phyloP scores from a whole-genome alignment of 2,888 invertebrate species.

The Galeopsomyia nigrocyanea region DNA sequence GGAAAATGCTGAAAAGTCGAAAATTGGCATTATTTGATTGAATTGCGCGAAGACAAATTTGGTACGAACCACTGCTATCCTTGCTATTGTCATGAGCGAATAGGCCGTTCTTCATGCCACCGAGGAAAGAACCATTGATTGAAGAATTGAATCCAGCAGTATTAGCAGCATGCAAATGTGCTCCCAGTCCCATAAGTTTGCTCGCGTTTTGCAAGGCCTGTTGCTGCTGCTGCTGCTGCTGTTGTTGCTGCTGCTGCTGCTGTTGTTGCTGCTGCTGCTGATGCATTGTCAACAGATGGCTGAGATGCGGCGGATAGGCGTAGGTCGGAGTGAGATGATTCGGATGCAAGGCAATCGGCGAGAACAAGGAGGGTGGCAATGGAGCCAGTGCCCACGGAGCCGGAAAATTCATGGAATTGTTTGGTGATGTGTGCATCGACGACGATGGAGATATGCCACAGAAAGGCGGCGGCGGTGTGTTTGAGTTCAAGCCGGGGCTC shows the following conservation, averaged over 20 bases:
- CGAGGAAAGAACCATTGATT: slow-evolving; percentile 72
- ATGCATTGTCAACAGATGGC: slow-evolving; percentile 63
- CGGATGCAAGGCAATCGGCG: slow-evolving; percentile 55
- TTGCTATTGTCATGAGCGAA: slow-evolving; percentile 65
- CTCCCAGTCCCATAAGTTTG: slow-evolving; percentile 41
- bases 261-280: slow-evolving; percentile 57
- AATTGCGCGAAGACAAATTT: neutral
- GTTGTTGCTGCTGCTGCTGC: slow-evolving; percentile 53
- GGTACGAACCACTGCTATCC: slow-evolving; percentile 59
- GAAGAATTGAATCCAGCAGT: slow-evolving; percentile 67
- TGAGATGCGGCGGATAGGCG: slow-evolving; percentile 61
- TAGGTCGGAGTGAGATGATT: slow-evolving; percentile 54
- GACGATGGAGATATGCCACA: slow-evolving; percentile 59
- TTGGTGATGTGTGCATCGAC: slow-evolving; percentile 63
- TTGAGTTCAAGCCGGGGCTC: slow-evolving; percentile 27
- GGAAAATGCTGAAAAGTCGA: too few relatives aligned
- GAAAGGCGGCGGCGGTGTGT: slow-evolving; percentile 60
- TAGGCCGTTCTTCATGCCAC: slow-evolving; percentile 50
- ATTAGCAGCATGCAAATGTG: slow-evolving; percentile 62
- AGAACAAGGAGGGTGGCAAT: slow-evolving; percentile 59
- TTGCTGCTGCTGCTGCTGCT: slow-evolving; percentile 53
- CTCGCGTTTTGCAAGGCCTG: slow-evolving; percentile 37
- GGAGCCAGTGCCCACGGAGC: slow-evolving; percentile 60
- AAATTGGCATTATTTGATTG: neutral
- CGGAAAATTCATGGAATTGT: slow-evolving; percentile 60